Evolutionary conservation across 2,888 invertebrate species (phyloP).

Genomic region (Cryptosula pallasiana): DNA sequence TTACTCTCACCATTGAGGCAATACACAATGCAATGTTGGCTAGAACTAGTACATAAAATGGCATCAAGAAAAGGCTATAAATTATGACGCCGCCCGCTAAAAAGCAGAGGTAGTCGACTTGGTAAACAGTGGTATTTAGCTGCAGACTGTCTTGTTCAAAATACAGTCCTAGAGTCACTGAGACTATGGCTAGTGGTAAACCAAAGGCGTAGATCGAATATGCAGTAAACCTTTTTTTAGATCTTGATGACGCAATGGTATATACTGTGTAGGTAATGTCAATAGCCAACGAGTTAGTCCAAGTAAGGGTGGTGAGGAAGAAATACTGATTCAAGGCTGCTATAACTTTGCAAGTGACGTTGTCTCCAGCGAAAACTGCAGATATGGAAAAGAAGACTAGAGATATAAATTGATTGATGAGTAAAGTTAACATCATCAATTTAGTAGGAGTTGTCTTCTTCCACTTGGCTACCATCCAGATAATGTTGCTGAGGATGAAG

Average conservation of each 20-base stretch:
- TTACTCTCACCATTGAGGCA: neutral
- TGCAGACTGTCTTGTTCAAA: neutral
- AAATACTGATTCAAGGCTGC: neutral
- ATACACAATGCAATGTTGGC: neutral
- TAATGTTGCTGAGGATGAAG: neutral
- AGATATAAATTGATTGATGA: neutral
- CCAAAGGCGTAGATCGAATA: conserved; percentile 4
- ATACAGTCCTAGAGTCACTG: neutral
- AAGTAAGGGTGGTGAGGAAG: neutral
- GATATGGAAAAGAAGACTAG: neutral
- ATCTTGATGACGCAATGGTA: neutral
- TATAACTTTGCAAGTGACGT: neutral
- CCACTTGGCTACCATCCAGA: neutral
- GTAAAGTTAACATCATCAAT: neutral
- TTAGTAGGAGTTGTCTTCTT: neutral
- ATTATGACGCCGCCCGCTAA: neutral
- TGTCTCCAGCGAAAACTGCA: neutral
- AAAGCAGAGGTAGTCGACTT: neutral
- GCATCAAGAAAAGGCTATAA: neutral
- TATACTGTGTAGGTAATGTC: neutral
- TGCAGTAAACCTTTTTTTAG: neutral
- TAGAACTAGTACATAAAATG: neutral
- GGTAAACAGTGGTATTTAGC: neutral
- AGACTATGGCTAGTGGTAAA: neutral
- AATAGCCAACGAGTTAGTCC: neutral